Percentiles rank a stretch among this genome's conserved stretches.
phyloP scores from a whole-genome alignment of 2,113 vertebrate species.

The Mormyrus iriodes region DNA sequence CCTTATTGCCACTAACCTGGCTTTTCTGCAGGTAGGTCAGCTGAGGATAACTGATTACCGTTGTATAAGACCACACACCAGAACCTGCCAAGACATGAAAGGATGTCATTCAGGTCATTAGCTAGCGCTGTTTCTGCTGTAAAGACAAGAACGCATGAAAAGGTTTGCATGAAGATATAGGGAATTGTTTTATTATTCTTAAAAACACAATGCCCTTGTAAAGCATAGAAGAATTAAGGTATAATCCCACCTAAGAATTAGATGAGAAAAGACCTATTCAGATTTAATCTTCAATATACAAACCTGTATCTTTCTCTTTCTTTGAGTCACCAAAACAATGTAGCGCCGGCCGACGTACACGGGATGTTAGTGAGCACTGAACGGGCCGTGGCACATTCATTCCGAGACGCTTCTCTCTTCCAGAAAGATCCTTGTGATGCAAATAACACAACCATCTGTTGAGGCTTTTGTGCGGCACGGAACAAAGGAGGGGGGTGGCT shows the following conservation, averaged over 20 bases:
- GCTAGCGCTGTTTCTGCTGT: neutral
- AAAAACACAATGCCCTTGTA: neutral
- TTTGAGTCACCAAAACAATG: neutral
- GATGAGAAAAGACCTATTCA: neutral
- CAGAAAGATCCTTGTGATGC: slow-evolving; percentile 2
- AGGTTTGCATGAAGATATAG: neutral
- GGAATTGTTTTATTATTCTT: neutral
- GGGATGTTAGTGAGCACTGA: neutral
- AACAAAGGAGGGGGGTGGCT: neutral
- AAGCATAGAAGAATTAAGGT: neutral
- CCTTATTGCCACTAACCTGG: neutral
- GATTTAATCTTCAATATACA: neutral
- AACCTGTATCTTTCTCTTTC: neutral
- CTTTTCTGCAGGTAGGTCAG: neutral
- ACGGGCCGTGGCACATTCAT: neutral
- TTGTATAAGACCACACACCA: neutral
- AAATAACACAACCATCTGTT: slow-evolving; percentile 14
- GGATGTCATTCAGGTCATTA: neutral
- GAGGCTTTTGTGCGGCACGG: neutral
- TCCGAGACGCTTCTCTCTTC: neutral
- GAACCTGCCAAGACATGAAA: neutral
- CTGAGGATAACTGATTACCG: neutral
- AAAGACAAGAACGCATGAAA: neutral
- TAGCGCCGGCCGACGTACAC: neutral
- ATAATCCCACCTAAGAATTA: neutral